phyloP scores from a whole-genome alignment of 2,888 invertebrate genomes.

The Drosophila affinis region DNA sequence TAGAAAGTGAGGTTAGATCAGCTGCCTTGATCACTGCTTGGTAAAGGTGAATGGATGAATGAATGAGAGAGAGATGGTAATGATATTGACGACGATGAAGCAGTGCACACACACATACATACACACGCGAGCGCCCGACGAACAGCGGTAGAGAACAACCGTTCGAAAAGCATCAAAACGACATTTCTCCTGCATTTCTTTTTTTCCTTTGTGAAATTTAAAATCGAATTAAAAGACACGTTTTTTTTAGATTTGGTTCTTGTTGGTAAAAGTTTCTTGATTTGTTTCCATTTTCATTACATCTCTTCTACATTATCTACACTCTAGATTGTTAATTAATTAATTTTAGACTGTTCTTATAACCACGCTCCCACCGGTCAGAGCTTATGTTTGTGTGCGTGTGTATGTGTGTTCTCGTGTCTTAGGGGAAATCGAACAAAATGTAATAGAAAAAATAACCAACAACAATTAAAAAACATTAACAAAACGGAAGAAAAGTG shows the following conservation, averaged over 20 bases:
- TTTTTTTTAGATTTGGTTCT: conserved; percentile 10
- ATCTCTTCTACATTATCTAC: conserved; percentile 22
- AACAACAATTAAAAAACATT: conserved; percentile 3
- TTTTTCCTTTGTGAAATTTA: conserved; percentile 9
- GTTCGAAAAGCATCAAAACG: not conserved
- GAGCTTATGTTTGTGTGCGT: not conserved
- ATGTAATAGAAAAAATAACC: not conserved
- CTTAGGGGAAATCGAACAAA: not conserved
- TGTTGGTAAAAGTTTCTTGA: conserved; percentile 19
- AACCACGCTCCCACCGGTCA: not conserved
- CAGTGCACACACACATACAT: conserved; percentile 12
- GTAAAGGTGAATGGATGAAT: not conserved
- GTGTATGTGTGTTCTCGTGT: not conserved
- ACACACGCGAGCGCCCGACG: conserved; percentile 14
- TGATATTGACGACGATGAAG: not conserved
- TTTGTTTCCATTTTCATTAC: conserved; percentile 11
- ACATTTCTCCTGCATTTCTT: not conserved
- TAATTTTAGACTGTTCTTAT: not conserved
- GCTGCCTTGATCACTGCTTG: not conserved
- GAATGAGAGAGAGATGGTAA: not conserved
- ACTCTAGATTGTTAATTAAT: conserved; percentile 15
- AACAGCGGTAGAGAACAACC: not conserved
- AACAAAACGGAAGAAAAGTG: not conserved
- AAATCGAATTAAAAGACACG: conserved; percentile 24
- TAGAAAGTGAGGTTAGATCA: conserved; percentile 12